phyloP scores from a whole-genome alignment of 2,888 invertebrate species.

The Eudasyphora cyanicolor region DNA sequence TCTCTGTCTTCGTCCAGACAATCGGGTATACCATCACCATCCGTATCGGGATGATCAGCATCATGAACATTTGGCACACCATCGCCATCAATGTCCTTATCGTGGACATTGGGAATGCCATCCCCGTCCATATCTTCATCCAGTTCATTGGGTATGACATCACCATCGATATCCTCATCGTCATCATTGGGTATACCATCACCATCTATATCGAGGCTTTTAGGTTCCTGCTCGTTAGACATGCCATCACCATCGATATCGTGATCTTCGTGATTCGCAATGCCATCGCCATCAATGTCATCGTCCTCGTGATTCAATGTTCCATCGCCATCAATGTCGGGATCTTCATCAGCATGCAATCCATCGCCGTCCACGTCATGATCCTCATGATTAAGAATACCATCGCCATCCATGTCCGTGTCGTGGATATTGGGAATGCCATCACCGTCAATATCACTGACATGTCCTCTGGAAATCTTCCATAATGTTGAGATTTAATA shows the following conservation, averaged over 20 bases:
- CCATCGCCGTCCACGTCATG: slow-evolving; percentile 68
- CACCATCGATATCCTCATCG: slow-evolving; percentile 72
- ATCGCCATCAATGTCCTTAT: slow-evolving; percentile 77
- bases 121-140: slow-evolving; percentile 71
- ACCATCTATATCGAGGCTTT: slow-evolving; percentile 68
- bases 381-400: slow-evolving; percentile 67
- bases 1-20: slow-evolving; percentile 71
- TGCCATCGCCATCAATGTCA: slow-evolving; percentile 79
- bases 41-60: slow-evolving; percentile 70
- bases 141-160: slow-evolving; percentile 72
- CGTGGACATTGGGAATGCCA: slow-evolving; percentile 67
- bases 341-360: slow-evolving; percentile 71
- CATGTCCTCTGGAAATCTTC: slow-evolving; percentile 34
- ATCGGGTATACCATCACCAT: slow-evolving; percentile 70
- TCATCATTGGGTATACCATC: slow-evolving; percentile 74
- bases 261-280: slow-evolving; percentile 78
- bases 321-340: slow-evolving; percentile 68
- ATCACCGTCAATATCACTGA: slow-evolving; percentile 73
- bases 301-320: slow-evolving; percentile 71
- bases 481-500: slow-evolving; percentile 23
- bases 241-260: slow-evolving; percentile 65
- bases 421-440: slow-evolving; percentile 81
- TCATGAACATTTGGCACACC: slow-evolving; percentile 80
- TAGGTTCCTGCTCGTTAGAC: slow-evolving; percentile 56
- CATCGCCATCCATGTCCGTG: slow-evolving; percentile 73